A percentile compares a stretch with the other conserved stretches of the same genome.
These are phyloP conservation scores for Microtus richardsoni DNA, from an alignment of 2,113 vertebrate species.

Conservation along the genomic window DNA sequence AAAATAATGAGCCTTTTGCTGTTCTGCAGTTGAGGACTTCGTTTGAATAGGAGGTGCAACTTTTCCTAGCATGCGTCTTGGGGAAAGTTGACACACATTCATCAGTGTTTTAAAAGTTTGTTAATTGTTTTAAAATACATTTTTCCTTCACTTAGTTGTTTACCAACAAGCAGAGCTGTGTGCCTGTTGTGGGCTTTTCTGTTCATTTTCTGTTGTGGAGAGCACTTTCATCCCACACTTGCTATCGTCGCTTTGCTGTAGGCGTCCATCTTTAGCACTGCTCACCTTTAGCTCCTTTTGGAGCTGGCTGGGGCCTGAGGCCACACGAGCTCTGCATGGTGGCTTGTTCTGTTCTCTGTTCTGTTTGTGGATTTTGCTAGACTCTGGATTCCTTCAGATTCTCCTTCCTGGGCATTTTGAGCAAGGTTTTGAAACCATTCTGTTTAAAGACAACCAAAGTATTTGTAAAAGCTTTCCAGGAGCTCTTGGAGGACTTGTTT, in stretches of 20 bases:
- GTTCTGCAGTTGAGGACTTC: slow-evolving; percentile 84
- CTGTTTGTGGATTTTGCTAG: neutral
- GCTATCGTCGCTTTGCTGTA: neutral
- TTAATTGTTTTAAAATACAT: slow-evolving; percentile 43
- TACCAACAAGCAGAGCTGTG: neutral
- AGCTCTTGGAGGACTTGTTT: neutral
- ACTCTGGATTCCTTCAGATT: slow-evolving; percentile 65
- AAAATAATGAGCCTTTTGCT: slow-evolving; percentile 83
- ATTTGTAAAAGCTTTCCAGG: neutral
- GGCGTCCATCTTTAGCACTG: neutral
- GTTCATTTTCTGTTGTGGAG: slow-evolving; percentile 22
- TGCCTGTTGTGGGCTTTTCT: neutral
- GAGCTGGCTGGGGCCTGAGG: neutral
- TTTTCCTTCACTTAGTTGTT: slow-evolving; percentile 1
- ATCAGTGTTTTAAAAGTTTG: neutral
- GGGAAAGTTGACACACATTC: slow-evolving; percentile 74
- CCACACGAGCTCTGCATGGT: slow-evolving; percentile 47
- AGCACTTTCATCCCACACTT: neutral
- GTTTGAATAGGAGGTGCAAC: slow-evolving; percentile 80
- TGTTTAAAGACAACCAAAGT: neutral
- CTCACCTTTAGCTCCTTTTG: neutral
- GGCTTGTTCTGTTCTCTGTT: neutral
- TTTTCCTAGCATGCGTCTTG: slow-evolving; percentile 82
- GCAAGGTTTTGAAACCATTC: neutral
- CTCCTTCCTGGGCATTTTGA: neutral